These are phyloP conservation scores for Cathartes aura DNA, from an alignment of 2,113 vertebrate genomes.

Conservation along the genomic window DNA sequence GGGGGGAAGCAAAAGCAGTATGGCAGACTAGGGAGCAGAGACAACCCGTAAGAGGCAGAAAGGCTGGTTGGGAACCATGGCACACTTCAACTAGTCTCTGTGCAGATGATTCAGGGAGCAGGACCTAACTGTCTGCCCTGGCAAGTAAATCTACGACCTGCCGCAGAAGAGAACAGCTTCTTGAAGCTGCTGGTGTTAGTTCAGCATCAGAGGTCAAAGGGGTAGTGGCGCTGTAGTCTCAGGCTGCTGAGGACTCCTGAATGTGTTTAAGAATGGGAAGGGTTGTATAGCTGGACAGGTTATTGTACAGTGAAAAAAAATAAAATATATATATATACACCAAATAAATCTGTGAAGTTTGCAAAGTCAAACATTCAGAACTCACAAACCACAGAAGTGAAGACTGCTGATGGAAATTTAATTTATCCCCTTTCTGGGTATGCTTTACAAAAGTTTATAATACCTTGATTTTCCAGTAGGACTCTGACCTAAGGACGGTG, in stretches of 20 bases:
- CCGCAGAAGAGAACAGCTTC: background rate
- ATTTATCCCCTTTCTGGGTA: background rate
- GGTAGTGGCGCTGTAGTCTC: background rate
- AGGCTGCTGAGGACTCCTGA: background rate
- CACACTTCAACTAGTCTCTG: background rate
- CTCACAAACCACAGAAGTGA: background rate
- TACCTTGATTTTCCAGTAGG: background rate
- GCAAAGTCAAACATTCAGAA: background rate
- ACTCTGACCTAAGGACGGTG: background rate
- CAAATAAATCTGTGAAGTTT: background rate
- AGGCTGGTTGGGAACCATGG: background rate
- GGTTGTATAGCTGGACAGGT: background rate
- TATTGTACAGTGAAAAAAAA: background rate
- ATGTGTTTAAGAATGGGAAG: background rate
- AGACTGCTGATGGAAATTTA: background rate
- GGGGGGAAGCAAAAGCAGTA: background rate
- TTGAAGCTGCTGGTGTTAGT: background rate
- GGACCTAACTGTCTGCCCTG: background rate
- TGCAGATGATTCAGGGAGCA: background rate
- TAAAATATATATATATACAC: background rate
- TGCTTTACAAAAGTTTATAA: background rate
- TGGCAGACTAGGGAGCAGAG: background rate
- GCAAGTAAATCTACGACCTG: background rate
- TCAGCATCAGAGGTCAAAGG: background rate
- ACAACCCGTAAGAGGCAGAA: background rate